phyloP scores from a whole-genome alignment of 2,888 invertebrate genomes.

The Margaritifera margaritifera region DNA sequence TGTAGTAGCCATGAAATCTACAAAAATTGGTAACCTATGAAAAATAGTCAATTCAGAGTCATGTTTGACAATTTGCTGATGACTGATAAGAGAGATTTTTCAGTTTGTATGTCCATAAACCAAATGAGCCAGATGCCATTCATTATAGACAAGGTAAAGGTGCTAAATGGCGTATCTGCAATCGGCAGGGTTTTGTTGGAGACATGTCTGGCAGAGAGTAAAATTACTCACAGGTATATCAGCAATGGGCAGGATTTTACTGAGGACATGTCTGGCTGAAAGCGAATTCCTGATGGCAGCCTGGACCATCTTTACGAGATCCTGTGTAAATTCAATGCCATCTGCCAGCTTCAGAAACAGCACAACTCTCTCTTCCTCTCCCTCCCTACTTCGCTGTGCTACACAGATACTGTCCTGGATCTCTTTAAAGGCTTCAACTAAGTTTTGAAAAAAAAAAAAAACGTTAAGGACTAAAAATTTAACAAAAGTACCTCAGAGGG shows the following conservation, averaged over 20 bases:
- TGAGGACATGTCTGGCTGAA: slow-evolving; percentile 76
- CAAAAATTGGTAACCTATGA: too few species aligned
- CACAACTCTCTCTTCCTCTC: slow-evolving; percentile 76
- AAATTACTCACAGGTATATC: slow-evolving; percentile 75
- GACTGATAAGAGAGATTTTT: too few species aligned
- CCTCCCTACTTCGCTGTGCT: slow-evolving; percentile 73
- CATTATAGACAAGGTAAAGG: slow-evolving; percentile 63
- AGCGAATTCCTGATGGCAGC: slow-evolving; percentile 73
- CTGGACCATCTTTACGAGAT: slow-evolving; percentile 72
- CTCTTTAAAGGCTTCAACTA: slow-evolving; percentile 75
- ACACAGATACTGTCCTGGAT: slow-evolving; percentile 77
- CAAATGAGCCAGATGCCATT: too few species aligned
- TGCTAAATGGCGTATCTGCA: slow-evolving; percentile 74
- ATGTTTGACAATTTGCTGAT: too few species aligned
- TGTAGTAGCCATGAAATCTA: too few species aligned
- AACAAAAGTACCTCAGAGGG: too few species aligned
- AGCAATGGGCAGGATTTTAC: slow-evolving; percentile 73
- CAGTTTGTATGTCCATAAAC: too few species aligned
- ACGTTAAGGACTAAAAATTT: too few species aligned
- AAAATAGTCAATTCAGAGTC: too few species aligned
- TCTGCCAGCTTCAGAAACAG: slow-evolving; percentile 76
- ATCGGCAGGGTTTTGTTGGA: slow-evolving; percentile 75
- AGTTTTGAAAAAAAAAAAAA: too few species aligned
- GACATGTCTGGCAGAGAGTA: slow-evolving; percentile 74
- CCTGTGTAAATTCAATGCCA: slow-evolving; percentile 67